phyloP scores from a whole-genome alignment of 92 coral and sea anemone species.

The Metridium senile region DNA sequence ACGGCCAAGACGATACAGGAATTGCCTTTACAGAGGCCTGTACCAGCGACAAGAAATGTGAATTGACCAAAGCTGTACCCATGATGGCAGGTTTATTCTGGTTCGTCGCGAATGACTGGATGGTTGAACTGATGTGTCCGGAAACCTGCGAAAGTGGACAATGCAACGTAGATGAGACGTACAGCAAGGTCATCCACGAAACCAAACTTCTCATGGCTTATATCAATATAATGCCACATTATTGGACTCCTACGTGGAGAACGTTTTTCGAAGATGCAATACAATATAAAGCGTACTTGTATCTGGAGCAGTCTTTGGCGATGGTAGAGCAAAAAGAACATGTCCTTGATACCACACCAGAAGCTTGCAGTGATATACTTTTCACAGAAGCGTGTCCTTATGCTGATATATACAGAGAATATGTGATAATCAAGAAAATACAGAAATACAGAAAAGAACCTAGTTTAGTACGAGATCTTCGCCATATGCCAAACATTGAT shows the following conservation, averaged over 20 bases:
- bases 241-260: background rate
- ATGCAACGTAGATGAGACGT: background rate
- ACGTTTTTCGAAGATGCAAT: background rate
- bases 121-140: slow-evolving; percentile 1
- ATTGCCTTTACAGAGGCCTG: slow-evolving; percentile 36
- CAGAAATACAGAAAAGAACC: slow-evolving; percentile 39
- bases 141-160: background rate
- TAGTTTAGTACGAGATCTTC: slow-evolving; percentile 44
- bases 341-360: background rate
- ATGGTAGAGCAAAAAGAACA: background rate
- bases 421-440: slow-evolving; percentile 43
- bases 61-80: slow-evolving; percentile 38
- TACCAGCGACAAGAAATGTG: slow-evolving; percentile 36
- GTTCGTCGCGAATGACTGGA: slow-evolving; percentile 37
- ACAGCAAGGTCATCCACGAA: slow-evolving; percentile 10
- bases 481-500: slow-evolving; percentile 35
- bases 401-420: slow-evolving; percentile 26
- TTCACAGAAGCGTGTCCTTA: slow-evolving; percentile 8
- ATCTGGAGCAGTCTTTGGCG: background rate
- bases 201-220: background rate
- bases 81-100: slow-evolving; percentile 49
- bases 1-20: background rate
- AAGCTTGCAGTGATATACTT: background rate
- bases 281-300: background rate
- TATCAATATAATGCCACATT: background rate